phyloP scores from a whole-genome alignment of 2,888 invertebrate species.

The Scaeva pyrastri region DNA sequence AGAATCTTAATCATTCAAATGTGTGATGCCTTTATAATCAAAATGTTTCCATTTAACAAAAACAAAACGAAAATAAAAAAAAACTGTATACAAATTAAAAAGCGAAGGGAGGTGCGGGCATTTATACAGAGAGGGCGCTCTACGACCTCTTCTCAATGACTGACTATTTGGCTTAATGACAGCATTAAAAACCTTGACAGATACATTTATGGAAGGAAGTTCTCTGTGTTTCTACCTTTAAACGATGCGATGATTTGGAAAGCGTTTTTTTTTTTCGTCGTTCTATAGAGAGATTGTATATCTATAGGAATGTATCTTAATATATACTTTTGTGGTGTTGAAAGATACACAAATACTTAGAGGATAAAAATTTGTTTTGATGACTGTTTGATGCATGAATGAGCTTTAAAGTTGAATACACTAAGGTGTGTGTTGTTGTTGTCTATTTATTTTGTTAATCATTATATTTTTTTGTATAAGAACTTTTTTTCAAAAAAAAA shows the following conservation, averaged over 20 bases:
- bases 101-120: neutral
- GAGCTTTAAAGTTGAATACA: slow-evolving; percentile 34
- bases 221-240: slow-evolving; percentile 21
- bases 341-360: too few relatives aligned
- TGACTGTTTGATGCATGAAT: slow-evolving; percentile 41
- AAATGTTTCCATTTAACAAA: slow-evolving; percentile 41
- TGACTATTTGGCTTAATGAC: slow-evolving; percentile 65
- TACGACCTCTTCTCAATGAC: slow-evolving; percentile 35
- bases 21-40: slow-evolving; percentile 43
- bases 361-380: neutral
- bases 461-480: neutral
- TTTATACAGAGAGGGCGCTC: slow-evolving; percentile 15
- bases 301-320: too few relatives aligned
- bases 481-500: slow-evolving; percentile 21
- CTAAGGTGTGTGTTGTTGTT: slow-evolving; percentile 20
- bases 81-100: neutral
- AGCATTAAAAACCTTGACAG: slow-evolving; percentile 70
- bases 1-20: slow-evolving; percentile 27
- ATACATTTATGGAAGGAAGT: slow-evolving; percentile 59
- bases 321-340: too few relatives aligned
- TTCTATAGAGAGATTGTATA: neutral
- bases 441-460: slow-evolving; percentile 32
- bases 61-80: neutral
- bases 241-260: slow-evolving; percentile 48
- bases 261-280: slow-evolving; percentile 19